Conservation (phyloP, 1,140 invertebrate species). For the Pinna nobilis region DNA sequence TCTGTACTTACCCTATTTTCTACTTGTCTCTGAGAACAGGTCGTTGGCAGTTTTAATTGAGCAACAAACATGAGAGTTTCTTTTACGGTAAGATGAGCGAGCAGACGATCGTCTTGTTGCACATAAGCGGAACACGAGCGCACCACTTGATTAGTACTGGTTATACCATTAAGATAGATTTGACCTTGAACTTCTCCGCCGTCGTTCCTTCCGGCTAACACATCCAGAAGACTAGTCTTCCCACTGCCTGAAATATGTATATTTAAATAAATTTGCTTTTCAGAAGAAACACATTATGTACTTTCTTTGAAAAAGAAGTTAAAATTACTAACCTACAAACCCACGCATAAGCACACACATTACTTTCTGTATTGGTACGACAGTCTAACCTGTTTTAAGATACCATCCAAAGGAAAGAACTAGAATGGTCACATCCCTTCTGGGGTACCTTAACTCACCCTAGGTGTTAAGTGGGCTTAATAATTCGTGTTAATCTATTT, state of each 20-base stretch:
- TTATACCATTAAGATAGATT: slow-evolving; percentile 60
- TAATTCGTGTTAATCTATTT: too few species aligned
- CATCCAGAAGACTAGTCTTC: slow-evolving; percentile 67
- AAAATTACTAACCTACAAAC: too few species aligned
- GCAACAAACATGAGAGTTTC: slow-evolving; percentile 70
- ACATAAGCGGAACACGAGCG: slow-evolving; percentile 63
- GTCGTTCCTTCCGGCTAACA: slow-evolving; percentile 58
- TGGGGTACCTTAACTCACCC: too few species aligned
- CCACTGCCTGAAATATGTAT: slow-evolving; percentile 60
- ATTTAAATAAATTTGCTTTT: not conserved
- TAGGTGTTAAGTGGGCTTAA: too few species aligned
- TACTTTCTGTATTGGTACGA: too few species aligned
- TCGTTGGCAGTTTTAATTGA: slow-evolving; percentile 65
- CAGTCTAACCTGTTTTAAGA: too few species aligned
- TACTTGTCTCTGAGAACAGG: slow-evolving; percentile 48
- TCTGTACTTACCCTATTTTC: slow-evolving; percentile 50
- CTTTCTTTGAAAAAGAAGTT: too few species aligned
- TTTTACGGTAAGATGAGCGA: slow-evolving; percentile 60
- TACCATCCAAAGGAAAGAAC: too few species aligned
- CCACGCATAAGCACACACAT: too few species aligned
- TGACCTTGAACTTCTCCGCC: slow-evolving; percentile 54
- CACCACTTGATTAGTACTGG: slow-evolving; percentile 53
- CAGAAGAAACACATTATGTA: too few species aligned
- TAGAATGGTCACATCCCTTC: too few species aligned
- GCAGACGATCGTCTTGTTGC: slow-evolving; percentile 66